phyloP scores from a whole-genome alignment of 92 coral and sea anemone genomes.

The Palythoa heliodiscus region DNA sequence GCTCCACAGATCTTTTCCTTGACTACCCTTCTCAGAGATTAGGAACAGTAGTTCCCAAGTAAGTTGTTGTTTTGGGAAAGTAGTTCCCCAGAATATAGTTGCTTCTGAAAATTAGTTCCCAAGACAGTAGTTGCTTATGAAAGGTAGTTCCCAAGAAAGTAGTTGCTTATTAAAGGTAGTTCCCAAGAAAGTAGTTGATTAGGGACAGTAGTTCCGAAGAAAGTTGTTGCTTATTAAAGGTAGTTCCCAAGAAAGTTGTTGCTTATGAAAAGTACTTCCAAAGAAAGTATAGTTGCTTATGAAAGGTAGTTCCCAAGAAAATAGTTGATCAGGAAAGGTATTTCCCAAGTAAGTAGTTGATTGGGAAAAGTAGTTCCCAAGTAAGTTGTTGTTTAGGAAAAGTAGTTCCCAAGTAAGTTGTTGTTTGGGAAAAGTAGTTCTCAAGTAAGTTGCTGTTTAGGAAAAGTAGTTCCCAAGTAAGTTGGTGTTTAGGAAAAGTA shows the following conservation, averaged over 20 bases:
- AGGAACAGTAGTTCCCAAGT: slow-evolving; percentile 82
- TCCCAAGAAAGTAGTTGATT: not conserved
- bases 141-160: not conserved
- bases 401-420: not conserved
- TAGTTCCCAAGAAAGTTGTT: slow-evolving; percentile 72
- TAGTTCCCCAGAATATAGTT: no score
- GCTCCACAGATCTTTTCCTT: slow-evolving; percentile 62
- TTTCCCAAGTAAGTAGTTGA: not conserved
- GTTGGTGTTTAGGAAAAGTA: no score
- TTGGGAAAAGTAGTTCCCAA: not conserved
- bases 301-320: not conserved
- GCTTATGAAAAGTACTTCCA: not conserved
- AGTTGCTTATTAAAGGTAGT: not conserved
- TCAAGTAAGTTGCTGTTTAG: no score
- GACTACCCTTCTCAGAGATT: slow-evolving; percentile 76
- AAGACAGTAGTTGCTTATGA: no score
- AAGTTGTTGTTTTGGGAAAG: slow-evolving; percentile 28
- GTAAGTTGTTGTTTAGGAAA: not conserved
- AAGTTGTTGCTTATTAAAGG: not conserved
- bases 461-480: no score
- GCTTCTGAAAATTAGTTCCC: no score
- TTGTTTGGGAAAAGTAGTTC: not conserved
- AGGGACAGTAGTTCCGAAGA: not conserved
- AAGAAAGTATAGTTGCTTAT: no score
- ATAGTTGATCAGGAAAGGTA: not conserved